Evolutionary conservation across 30 jellyfish, hydroid and myxozoan species (phyloP), one percentile per base, ranked within the genome.

Genomic region (Sanderia malayensis): DNA sequence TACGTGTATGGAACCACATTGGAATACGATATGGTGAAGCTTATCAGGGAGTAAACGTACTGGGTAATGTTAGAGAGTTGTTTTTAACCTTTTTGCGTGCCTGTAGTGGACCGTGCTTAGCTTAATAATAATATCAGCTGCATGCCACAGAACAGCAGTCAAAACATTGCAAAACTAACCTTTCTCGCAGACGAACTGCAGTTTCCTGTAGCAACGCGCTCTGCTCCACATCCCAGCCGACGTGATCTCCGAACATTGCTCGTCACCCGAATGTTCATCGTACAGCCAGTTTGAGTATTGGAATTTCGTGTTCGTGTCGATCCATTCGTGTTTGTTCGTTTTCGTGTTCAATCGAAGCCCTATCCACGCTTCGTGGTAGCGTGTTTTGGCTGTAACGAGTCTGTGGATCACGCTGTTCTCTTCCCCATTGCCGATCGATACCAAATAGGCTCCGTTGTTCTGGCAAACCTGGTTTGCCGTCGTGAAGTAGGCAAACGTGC

Each of bases 151-250:
- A n/a, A n/a, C n/a, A n/a, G n/a, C n/a, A n/a, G n/a, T n/a, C n/a
- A n/a, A n/a, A n/a, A n/a, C n/a, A n/a, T n/a, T n/a, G n/a, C n/a
- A n/a, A n/a, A 60, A 67, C 87, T 61, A 22, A 82, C 94, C 87
- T 71, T 73, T 57, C 60, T 82, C 68, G 53, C 94, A 82, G 1
- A 82, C 87, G 45, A 63, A 71, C 83, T 82, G 94, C 46, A 61
- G 70, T 52, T 73, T 71, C 2, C 77, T 34, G 30, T 67, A 60
- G 60, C 94, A 82, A 44, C 33, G 62, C 2, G 58, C 29, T 17
- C 61, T 73, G 55, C 83, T 82, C 94, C 94, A 82, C 27, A 20
- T 25, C 23, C 87, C 94, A 13, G 87, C 94, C 1, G 94, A 87
- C 17, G 72, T 73, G 61, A 82, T 71, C 32, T 73, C 69, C 28